Evolutionary conservation across 2,888 invertebrate genomes (phyloP), one percentile per base, ranked within the genome.

Genomic region (Plagodis dolabraria): DNA sequence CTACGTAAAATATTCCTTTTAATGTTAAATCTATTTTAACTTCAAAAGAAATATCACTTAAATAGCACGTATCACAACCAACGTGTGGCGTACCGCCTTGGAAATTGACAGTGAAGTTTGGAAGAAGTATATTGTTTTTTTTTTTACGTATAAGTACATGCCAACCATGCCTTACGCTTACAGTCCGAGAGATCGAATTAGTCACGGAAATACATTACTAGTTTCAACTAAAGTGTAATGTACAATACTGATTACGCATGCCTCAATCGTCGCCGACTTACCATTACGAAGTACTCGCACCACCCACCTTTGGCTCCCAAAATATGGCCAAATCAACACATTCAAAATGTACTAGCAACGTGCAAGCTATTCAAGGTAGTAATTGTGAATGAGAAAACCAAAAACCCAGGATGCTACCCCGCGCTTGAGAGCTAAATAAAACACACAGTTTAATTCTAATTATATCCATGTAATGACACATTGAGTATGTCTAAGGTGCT

Each of bases 11-110:
- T 80, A 79, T 82, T 81, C 78, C 86, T 84, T 84, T 82, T 81
- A 77, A 79, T 76, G 69, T 70, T 52, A 56, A 64, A 64, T 61
- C 49, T 53, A 49, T 43, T 66, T 67, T 57, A 70, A 60, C 68
- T 70, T 64, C 67, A 74, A 82, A 84, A 84, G 80, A 77, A 78
- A 82, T 76, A 81, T 72, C 71, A 75, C 61, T 65, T 77, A 80
- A 87, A 86, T 86, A 91, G 90, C 89, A 90, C 91, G 91, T 83
- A 82, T 92, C 92, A 91, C 91, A 92, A 92, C 91, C 91, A 86
- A 86, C 85, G 89, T 90, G 87, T 84, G 91, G 91, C 89, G 74
- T 82, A 80, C 79, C 89, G 89, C 84, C 80, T 83, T 78, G 76
- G 82, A 74, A 90, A 90, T 90, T 90, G 91, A 91, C 91, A 87